Base-by-base conservation (phyloP, 2,113 vertebrate species). In the Zapus hudsonius region DNA sequence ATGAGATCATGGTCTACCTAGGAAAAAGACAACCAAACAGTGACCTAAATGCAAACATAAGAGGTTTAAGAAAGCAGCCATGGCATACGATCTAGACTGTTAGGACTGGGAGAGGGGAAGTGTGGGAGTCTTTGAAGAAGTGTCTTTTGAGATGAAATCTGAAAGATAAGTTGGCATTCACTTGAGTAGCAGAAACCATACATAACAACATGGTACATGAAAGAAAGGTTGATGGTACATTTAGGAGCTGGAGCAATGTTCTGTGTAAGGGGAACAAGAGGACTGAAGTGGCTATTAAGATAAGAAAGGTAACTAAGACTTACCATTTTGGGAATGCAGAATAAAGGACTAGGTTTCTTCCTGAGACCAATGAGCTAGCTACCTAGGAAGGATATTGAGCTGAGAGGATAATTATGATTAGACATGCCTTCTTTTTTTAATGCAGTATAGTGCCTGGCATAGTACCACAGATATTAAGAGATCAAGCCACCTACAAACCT, bases 81-180 rank as follows among this genome's bases (percentile, higher is more conserved):
- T 31, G 4, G 25, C 17, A 86, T n/a, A 5, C 70, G 31, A 64
- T 42, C 44, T 55, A 89, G 78, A 63, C 69, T 91, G 38, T 69
- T 82, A 70, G 63, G 16, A 33, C 15, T 57, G 0, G 15, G n/a
- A 42, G 19, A 40, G 20, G 25, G 42, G 10, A 40, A 36, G 36
- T 74, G 5, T 38, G 47, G 40, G 44, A 33, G 36, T 87, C 36
- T 73, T 75, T 90, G 19, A 73, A 75, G 73, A 94, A 42, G 66
- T 84, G 44, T 80, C 66, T 44, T 57, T 59, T 69, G 33, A 84
- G 82, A 94, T 55, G 57, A 89, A 93, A 86, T 83, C n/a, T 83
- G 75, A 88, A 72, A 87, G 19, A 2, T 47, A 84, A 42, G 5
- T 2, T 72, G 36, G 55, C 61, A 93, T 84, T 90, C 13, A 7